phyloP scores from a whole-genome alignment of 2,888 invertebrate species.

The Phyllotreta striolata region DNA sequence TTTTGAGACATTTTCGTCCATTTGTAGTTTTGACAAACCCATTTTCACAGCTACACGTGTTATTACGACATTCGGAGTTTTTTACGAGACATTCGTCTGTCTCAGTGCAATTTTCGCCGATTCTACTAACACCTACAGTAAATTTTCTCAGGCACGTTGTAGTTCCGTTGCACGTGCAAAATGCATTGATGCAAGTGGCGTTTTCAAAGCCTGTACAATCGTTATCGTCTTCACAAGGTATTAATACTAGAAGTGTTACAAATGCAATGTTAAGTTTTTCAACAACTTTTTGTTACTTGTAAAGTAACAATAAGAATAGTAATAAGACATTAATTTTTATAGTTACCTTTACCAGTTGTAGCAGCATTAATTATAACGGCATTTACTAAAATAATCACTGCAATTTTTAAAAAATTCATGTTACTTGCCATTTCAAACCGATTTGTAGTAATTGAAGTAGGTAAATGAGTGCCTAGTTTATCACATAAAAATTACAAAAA shows the following conservation, averaged over 20 bases:
- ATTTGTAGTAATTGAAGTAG: too few species aligned
- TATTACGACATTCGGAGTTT: conserved; percentile 45
- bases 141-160: conserved; percentile 36
- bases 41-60: conserved; percentile 47
- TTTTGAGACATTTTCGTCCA: conserved; percentile 48
- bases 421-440: too few species aligned
- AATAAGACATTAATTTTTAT: conserved; percentile 3
- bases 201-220: conserved; percentile 43
- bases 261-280: too few species aligned
- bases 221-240: conserved; percentile 41
- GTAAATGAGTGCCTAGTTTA: too few species aligned
- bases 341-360: not conserved
- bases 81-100: conserved; percentile 49
- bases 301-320: too few species aligned
- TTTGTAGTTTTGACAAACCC: conserved; percentile 45
- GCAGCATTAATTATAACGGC: conserved; percentile 2
- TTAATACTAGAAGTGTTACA: conserved; percentile 10
- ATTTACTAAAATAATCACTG: not conserved
- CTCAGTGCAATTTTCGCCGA: conserved; percentile 49
- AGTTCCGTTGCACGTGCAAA: conserved; percentile 45
- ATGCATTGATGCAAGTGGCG: conserved; percentile 37
- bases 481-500: too few species aligned
- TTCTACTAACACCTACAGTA: conserved; percentile 43
- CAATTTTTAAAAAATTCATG: not conserved
- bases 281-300: too few species aligned